phyloP scores from a whole-genome alignment of 2,888 invertebrate species.

The Chironomus riparius region DNA sequence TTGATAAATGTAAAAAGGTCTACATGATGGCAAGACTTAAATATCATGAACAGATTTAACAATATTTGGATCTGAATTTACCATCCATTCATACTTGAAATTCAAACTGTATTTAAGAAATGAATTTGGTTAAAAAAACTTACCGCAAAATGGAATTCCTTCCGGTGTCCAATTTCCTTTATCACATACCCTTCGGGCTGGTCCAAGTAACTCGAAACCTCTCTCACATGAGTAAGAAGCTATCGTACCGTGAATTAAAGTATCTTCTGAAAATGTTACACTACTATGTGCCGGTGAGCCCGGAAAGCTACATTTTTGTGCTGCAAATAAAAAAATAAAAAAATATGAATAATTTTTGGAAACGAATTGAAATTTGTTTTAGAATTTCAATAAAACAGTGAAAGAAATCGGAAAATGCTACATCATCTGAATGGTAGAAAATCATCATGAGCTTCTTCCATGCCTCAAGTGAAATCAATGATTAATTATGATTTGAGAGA shows the following conservation, averaged over 20 bases:
- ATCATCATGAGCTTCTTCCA: not conserved
- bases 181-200: conserved; percentile 67
- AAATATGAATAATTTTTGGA: not conserved
- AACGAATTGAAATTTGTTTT: not conserved
- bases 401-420: not conserved
- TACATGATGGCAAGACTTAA: too few relatives aligned
- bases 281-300: conserved; percentile 83
- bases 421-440: too few relatives aligned
- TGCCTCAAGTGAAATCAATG: not conserved
- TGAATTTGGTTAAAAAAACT: too few relatives aligned
- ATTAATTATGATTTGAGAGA: conserved; percentile 13
- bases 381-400: not conserved
- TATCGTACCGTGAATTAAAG: conserved; percentile 46
- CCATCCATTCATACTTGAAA: too few relatives aligned
- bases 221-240: conserved; percentile 80
- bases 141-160: conserved; percentile 90
- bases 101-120: too few relatives aligned
- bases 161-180: conserved; percentile 77
- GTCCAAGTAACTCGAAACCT: conserved; percentile 86
- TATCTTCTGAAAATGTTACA: conserved; percentile 65
- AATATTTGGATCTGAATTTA: too few relatives aligned
- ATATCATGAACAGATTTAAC: too few relatives aligned
- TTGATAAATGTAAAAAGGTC: too few relatives aligned
- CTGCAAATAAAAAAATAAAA: not conserved
- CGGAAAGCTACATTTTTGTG: conserved; percentile 63